A percentile compares a stretch with the other conserved stretches of the same genome.
Evolutionary conservation across 2,888 invertebrate species (phyloP).

Genomic region (Cistogaster globosa): DNA sequence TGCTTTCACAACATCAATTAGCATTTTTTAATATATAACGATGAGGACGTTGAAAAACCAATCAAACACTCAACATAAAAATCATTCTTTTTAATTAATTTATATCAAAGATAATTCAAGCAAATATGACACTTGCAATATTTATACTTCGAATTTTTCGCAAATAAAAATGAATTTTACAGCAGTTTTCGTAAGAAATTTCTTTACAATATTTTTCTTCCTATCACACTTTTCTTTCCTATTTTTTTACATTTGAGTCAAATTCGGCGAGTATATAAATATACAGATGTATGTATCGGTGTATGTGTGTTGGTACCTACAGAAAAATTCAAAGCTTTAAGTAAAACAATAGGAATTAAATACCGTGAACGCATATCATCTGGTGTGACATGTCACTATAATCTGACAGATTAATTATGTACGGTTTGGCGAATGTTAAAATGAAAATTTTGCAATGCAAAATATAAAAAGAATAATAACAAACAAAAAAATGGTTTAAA

Average conservation of each 20-base stretch:
- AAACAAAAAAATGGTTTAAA: slow-evolving; percentile 9
- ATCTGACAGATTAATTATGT: slow-evolving; percentile 82
- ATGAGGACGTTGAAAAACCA: slow-evolving; percentile 52
- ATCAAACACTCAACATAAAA: slow-evolving; percentile 59
- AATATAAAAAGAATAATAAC: slow-evolving; percentile 19
- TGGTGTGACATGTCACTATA: slow-evolving; percentile 80
- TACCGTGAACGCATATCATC: slow-evolving; percentile 68
- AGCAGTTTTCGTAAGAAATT: too few relatives aligned
- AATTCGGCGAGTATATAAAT: neutral
- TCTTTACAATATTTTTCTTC: too few relatives aligned
- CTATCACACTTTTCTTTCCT: too few relatives aligned
- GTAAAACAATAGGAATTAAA: slow-evolving; percentile 70
- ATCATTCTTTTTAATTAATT: slow-evolving; percentile 64
- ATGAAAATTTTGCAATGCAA: slow-evolving; percentile 36
- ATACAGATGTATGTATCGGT: neutral
- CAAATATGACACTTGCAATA: slow-evolving; percentile 35
- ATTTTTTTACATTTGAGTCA: neutral
- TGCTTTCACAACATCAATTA: slow-evolving; percentile 63
- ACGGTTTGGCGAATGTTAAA: slow-evolving; percentile 72
- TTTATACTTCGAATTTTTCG: neutral
- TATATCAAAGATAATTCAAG: slow-evolving; percentile 52
- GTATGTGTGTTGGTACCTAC: neutral
- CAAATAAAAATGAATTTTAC: neutral
- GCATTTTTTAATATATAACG: slow-evolving; percentile 38
- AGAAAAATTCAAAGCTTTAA: slow-evolving; percentile 52